Conservation (phyloP, 2,888 invertebrate genomes). For the Xestia xanthographa region DNA sequence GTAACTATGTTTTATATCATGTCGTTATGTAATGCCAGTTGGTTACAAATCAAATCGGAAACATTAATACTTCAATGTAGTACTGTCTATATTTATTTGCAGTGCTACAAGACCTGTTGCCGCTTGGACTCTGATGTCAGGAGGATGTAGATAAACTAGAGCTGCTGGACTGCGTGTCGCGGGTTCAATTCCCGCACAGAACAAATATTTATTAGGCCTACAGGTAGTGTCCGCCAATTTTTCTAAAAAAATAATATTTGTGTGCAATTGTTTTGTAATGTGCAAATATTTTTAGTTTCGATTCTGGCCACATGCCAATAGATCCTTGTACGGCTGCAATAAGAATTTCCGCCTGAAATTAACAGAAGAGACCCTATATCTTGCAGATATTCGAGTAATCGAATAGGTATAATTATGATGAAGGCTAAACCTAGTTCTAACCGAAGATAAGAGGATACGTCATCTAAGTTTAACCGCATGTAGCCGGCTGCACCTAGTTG, state of each 20-base stretch:
- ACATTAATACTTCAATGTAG: conserved; percentile 8
- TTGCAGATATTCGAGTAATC: no score
- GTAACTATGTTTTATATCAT: conserved; percentile 25
- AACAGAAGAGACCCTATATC: neutral
- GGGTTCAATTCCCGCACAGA: neutral
- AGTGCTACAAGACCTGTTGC: neutral
- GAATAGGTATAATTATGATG: no score
- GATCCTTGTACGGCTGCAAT: neutral
- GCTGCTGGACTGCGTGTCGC: neutral
- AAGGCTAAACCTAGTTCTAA: no score
- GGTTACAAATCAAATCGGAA: conserved; percentile 32
- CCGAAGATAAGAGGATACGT: no score
- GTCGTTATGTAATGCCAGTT: conserved; percentile 27
- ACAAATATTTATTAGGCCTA: neutral
- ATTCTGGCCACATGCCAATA: no score
- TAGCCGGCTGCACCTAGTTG: no score
- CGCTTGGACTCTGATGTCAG: neutral
- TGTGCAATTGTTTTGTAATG: neutral
- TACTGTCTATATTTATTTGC: neutral
- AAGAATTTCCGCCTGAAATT: neutral
- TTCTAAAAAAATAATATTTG: no score
- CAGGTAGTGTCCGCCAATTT: no score
- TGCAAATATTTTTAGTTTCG: no score
- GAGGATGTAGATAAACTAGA: neutral
- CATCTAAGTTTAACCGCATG: no score